These are phyloP conservation scores for Clarias gariepinus DNA, from an alignment of 2,113 vertebrate species.

Conservation along the genomic window DNA sequence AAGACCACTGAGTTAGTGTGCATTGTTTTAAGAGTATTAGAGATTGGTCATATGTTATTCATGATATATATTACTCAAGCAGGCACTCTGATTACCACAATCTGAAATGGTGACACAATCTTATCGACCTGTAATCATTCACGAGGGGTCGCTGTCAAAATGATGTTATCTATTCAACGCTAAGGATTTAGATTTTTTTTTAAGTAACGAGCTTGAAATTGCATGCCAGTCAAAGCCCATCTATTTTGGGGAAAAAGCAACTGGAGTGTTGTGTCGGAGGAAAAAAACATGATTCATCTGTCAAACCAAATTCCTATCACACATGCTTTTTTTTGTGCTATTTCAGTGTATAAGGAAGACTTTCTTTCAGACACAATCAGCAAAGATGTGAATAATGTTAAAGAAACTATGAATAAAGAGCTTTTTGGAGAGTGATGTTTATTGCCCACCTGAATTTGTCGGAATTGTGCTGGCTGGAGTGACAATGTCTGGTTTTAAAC, in stretches of 20 bases:
- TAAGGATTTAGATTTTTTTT: conserved; percentile 38
- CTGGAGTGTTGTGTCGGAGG: conserved; percentile 21
- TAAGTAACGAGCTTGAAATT: conserved; percentile 42
- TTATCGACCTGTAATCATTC: conserved; percentile 39
- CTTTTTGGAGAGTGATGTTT: conserved; percentile 32
- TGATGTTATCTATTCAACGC: conserved; percentile 41
- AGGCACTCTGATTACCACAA: conserved; percentile 43
- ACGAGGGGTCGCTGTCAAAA: conserved; percentile 42
- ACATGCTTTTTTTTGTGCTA: conserved; percentile 28
- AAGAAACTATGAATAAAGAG: conserved; percentile 37
- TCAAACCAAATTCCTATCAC: conserved; percentile 45
- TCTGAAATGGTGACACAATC: conserved; percentile 15
- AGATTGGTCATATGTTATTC: background rate
- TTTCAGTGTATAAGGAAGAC: background rate
- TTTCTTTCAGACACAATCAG: conserved; percentile 36
- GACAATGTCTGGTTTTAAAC: conserved; percentile 19
- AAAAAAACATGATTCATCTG: conserved; percentile 50
- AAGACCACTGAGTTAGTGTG: background rate
- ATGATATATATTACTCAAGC: conserved; percentile 29
- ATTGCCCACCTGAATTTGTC: conserved; percentile 25
- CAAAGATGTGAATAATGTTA: conserved; percentile 23
- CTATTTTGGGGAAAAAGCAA: conserved; percentile 21
- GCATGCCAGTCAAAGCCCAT: conserved; percentile 46
- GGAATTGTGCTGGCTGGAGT: background rate
- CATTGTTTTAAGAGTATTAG: conserved; percentile 33